A percentile compares a stretch with the other conserved stretches of the same genome.
phyloP scores from a whole-genome alignment of 2,797 vertebrate genomes.

The Gallinago solitaria region DNA sequence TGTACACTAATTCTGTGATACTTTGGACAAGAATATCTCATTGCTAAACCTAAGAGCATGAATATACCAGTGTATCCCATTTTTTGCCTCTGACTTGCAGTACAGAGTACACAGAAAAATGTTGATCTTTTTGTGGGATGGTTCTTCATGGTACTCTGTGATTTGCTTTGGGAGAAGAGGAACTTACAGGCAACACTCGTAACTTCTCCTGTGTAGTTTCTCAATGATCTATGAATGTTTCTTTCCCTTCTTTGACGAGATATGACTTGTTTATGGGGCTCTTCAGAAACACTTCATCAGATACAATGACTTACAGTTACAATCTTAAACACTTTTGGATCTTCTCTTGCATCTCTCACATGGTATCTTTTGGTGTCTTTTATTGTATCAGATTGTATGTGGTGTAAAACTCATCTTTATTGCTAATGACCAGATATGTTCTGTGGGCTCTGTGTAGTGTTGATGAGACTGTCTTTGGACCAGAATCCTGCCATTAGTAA shows the following conservation, averaged over 20 bases:
- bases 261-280: background rate
- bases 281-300: background rate
- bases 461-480: background rate
- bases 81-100: background rate
- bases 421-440: slow-evolving; percentile 29
- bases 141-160: background rate
- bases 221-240: background rate
- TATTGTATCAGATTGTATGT: background rate
- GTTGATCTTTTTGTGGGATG: background rate
- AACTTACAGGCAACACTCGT: background rate
- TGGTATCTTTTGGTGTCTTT: slow-evolving; percentile 13
- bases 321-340: background rate
- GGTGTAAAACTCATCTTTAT: slow-evolving; percentile 29
- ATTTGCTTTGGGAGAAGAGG: background rate
- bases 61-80: background rate
- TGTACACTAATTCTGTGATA: background rate
- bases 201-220: background rate
- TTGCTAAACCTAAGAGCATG: background rate
- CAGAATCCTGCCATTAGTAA: slow-evolving; percentile 9
- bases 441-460: background rate
- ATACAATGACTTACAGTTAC: background rate
- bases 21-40: background rate
- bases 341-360: slow-evolving; percentile 43
- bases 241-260: slow-evolving; percentile 16
- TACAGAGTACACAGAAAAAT: background rate